Evolutionary conservation across 2,797 vertebrate species (phyloP).

Genomic region (Falco columbarius): DNA sequence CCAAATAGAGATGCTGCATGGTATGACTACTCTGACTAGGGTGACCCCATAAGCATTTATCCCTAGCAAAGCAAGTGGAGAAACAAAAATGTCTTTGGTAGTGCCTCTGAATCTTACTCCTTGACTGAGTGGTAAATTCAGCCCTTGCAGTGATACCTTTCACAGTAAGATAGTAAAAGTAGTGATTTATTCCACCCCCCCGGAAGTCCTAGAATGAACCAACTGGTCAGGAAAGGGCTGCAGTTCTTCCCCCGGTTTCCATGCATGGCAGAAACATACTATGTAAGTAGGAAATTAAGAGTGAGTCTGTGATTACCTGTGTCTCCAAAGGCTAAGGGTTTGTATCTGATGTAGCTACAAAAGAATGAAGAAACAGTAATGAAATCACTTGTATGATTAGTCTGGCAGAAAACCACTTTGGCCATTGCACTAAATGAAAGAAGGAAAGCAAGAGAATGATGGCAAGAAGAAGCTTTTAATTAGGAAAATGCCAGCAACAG

Average conservation of each 20-base stretch:
- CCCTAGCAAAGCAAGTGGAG: not conserved
- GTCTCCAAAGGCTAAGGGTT: not conserved
- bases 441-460: not conserved
- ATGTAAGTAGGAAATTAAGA: not conserved
- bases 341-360: not conserved
- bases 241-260: not conserved
- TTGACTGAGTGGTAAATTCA: not conserved
- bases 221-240: not conserved
- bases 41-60: not conserved
- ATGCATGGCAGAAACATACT: not conserved
- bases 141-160: not conserved
- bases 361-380: constrained; percentile 7
- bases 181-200: not conserved
- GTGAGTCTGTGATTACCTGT: constrained; percentile 29
- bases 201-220: not conserved
- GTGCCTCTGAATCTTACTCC: not conserved
- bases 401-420: not conserved
- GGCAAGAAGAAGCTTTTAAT: not conserved
- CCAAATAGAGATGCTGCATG: not conserved
- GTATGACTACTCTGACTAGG: not conserved
- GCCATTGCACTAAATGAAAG: not conserved
- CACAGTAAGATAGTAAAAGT: not conserved
- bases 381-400: not conserved
- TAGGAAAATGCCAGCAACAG: not conserved
- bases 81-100: not conserved